Base-by-base conservation (phyloP, 2,113 vertebrate genomes). In the Urocitellus parryii region DNA sequence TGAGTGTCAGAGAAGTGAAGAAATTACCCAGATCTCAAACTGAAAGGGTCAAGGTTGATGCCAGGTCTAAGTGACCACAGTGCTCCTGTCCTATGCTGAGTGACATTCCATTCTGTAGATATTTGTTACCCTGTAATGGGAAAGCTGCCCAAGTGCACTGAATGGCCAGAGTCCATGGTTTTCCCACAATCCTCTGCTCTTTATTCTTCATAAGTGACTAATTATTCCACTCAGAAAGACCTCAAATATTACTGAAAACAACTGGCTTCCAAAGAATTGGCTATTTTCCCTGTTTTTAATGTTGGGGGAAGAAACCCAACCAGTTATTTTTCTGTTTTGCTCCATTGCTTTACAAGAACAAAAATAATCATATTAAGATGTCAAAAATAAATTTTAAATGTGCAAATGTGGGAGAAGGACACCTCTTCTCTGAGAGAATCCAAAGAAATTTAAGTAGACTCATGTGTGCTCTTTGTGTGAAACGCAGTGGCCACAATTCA, bases 281-380 rank as follows among this genome's bases (percentile, higher is more conserved):
- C 92, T 88, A 68, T 92, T 93, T 96, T 83, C 76, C 90, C 56
- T 96, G 39, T 56, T 96, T 97, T 95, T 92, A 87, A 80, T 95
- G 83, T 84, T 84, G 70, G 58, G 17, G 72, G 51, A 58, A 87
- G 67, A 94, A 95, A 95, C 86, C 20, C 53, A 93, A 90, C 65
- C 18, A 90, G 45, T 25, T 95, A 25, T 90, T 95, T 96, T 95
- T 79, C 72, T 68, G 95, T 96, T 88, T 87, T 48, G 91, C 68
- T 96, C n/a, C 25, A 85, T 83, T 94, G 65, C 45, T 93, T 97
- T 95, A 53, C 9, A 73, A 96, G 81, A 87, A 96, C 53, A 97
- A 97, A 97, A 96, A 92, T 90, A 96, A 96, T 95, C 70, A 92
- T 81, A 91, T 87, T 97, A 93, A 73, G 42, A 96, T 95, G 67